Conservation (phyloP, 2,888 invertebrate species). For the Scaeva pyrastri region DNA sequence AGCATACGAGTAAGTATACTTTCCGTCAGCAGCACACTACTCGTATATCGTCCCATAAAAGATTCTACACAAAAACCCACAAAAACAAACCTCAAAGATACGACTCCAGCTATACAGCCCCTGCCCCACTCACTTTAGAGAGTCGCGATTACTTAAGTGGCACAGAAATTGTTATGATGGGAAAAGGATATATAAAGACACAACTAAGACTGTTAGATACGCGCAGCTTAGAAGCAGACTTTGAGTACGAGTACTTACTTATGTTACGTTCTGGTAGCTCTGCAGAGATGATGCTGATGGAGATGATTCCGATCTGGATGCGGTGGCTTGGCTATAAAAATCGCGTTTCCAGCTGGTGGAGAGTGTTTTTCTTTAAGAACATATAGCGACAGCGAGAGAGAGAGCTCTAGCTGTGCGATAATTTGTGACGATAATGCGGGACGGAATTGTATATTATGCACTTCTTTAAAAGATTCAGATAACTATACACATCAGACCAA, state of each 20-base stretch:
- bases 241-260: neutral
- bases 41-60: slow-evolving; percentile 4
- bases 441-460: slow-evolving; percentile 54
- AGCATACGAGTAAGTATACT: slow-evolving; percentile 1
- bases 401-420: slow-evolving; percentile 47
- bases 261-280: too few relatives aligned
- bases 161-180: slow-evolving; percentile 65
- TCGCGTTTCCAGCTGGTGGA: slow-evolving; percentile 1
- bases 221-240: slow-evolving; percentile 22
- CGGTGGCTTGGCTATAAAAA: slow-evolving; percentile 30
- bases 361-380: too few relatives aligned
- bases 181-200: slow-evolving; percentile 57
- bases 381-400: too few relatives aligned
- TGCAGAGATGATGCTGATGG: too few relatives aligned
- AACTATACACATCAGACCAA: neutral
- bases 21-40: slow-evolving; percentile 7
- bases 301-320: neutral
- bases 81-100: slow-evolving; percentile 28
- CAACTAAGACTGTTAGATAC: slow-evolving; percentile 46
- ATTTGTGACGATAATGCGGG: slow-evolving; percentile 69
- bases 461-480: slow-evolving; percentile 30
- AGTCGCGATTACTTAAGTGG: slow-evolving; percentile 65
- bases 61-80: slow-evolving; percentile 18
- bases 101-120: neutral
- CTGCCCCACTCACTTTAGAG: neutral